Conservation (phyloP, 92 coral and sea anemone genomes). For the Montipora capitata region DNA sequence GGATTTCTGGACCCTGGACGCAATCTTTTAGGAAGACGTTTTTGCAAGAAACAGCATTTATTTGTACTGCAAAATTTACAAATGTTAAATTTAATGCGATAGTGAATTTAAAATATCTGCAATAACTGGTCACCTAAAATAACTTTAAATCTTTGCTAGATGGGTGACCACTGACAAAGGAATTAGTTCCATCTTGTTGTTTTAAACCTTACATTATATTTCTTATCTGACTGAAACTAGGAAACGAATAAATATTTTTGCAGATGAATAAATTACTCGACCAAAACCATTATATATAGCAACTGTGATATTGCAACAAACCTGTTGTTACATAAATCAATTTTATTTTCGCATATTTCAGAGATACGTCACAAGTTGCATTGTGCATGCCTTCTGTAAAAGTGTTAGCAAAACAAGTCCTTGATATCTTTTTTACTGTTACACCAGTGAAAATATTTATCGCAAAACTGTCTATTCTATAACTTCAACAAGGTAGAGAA, state of each 20-base stretch:
- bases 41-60: no score
- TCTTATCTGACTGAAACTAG: slow-evolving; percentile 43
- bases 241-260: slow-evolving; percentile 51
- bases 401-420: slow-evolving; percentile 1
- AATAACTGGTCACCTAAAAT: no score
- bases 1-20: no score
- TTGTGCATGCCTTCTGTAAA: not conserved
- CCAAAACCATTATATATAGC: slow-evolving; percentile 22
- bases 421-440: not conserved
- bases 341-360: not conserved
- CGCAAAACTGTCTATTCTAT: not conserved
- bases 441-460: not conserved
- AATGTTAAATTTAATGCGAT: no score
- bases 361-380: not conserved
- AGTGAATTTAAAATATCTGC: no score
- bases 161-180: no score
- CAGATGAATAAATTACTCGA: slow-evolving; percentile 27
- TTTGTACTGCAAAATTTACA: no score
- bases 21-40: no score
- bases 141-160: no score
- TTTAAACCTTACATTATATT: not conserved
- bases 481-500: not conserved
- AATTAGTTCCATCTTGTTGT: not conserved
- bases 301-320: not conserved
- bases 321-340: slow-evolving; percentile 22